Base-by-base conservation (phyloP, 2,113 vertebrate species). In the Monopterus albus region DNA sequence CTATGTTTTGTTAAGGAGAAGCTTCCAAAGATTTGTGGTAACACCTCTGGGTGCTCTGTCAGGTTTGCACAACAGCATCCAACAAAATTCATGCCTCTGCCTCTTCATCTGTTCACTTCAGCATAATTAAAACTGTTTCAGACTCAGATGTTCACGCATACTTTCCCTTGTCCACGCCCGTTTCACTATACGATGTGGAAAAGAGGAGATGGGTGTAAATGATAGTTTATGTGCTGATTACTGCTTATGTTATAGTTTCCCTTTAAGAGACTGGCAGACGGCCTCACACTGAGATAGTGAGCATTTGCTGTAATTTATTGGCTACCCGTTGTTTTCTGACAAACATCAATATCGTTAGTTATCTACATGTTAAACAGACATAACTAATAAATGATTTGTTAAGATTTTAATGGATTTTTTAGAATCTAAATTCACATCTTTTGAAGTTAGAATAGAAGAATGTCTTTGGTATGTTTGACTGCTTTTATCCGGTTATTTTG, bases 151-250 rank as follows among this genome's bases (percentile, higher is more conserved):
- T 45, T 46, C 62, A 42, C 70, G 66, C 70, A 72, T 75, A 72
- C 72, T 66, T 43, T 56, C 51, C 49, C 43, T 66, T 10, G 1
- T 15, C 53, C 62, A 64, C 63, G 51, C 76, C 76, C 70, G 51
- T 61, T 72, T 61, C 63, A 70, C 63, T 58, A 33, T 47, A 40
- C 62, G 68, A 63, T 50, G 36, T 52, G 51, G 67, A 82, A 84
- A 79, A 70, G 59, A 60, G 45, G 69, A 63, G 68, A 84, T 50
- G 64, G 62, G 45, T 72, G 76, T 67, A 82, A 90, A 87, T 86
- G 84, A 90, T 86, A 88, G 85, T 87, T 87, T 68, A 74, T 89
- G 56, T 69, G 64, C 18, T 92, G 92, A 95, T 94, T 88, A 90
- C 52, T 88, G 74, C 89, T 92, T 94, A 87, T 59, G 46, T 51